These are phyloP conservation scores for Listrodromus nycthemerus DNA, from an alignment of 2,888 invertebrate species.

Conservation along the genomic window DNA sequence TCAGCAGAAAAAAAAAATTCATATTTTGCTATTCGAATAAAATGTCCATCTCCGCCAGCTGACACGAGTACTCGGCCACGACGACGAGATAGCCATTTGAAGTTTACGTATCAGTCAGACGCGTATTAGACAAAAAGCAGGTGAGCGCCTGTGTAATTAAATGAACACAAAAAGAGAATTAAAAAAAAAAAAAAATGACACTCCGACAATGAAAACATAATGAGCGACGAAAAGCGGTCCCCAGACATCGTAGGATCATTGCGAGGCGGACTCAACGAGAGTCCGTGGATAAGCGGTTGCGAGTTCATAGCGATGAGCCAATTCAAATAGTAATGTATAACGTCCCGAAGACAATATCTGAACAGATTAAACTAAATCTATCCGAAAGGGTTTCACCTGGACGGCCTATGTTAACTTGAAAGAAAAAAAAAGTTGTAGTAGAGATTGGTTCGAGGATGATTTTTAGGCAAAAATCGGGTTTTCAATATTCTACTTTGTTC, in stretches of 20 bases:
- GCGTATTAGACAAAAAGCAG: constrained; percentile 26
- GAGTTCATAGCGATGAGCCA: constrained; percentile 73
- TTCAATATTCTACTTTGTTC: neutral
- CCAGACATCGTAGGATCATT: constrained; percentile 28
- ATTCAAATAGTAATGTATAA: constrained; percentile 80
- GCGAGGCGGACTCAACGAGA: constrained; percentile 27
- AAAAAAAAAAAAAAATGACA: constrained; percentile 30
- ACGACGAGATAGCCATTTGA: constrained; percentile 32
- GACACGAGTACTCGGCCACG: constrained; percentile 26
- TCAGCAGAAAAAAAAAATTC: neutral
- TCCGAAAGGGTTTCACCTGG: constrained; percentile 70
- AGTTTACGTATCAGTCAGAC: constrained; percentile 39
- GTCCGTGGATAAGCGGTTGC: constrained; percentile 34
- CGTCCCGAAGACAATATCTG: constrained; percentile 83
- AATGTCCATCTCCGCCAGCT: constrained; percentile 51
- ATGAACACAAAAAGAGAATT: constrained; percentile 1
- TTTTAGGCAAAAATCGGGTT: constrained; percentile 11
- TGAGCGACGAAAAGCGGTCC: constrained; percentile 20
- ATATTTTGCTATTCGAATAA: neutral
- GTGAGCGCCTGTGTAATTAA: constrained; percentile 40
- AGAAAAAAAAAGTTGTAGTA: constrained; percentile 36
- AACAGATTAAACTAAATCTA: constrained; percentile 70
- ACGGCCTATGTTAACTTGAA: constrained; percentile 74
- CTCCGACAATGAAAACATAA: constrained; percentile 51
- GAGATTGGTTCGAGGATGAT: constrained; percentile 24